Base-by-base conservation (phyloP, 2,888 invertebrate species). In the Baronia brevicornis region DNA sequence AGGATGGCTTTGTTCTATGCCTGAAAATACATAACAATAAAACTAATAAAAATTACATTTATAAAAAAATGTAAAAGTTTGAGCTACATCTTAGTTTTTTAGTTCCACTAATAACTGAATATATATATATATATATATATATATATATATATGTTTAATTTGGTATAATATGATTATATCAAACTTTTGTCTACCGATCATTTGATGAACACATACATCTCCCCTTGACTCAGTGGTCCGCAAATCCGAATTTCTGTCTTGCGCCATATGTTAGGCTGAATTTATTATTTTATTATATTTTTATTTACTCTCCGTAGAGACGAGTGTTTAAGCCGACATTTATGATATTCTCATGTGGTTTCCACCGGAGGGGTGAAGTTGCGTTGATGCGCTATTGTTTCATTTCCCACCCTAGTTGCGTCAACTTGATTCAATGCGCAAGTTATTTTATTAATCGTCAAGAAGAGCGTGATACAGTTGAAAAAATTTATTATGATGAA, bases 231-330 rank as follows among this genome's bases (percentile, higher is more conserved):
- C 34, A 41, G 46, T 36, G 44, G 34, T 45, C 34, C 42, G 37
- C 37, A 43, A 48, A 49, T 50, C 50, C 48, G 54, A 51, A 60
- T 57, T 48, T 46, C 48, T 46, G 59, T 60, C 56, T 52, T 51
- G 38, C 45, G 60, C 71, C 80, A 82, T 84, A 84, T 84, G 84
- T 77, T 78, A 66, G 70, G 42, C 48, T 45, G 72, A 72, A 80
- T 82, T 67, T 72, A 80, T 84, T 79, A 84, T 82, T 82, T 78
- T 72, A 80, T 82, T 78, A 74, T 69, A 72, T 77, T 80, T 80
- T 80, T 80, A 82, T 82, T 82, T 79, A 80, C 67, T 73, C 65
- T 78, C 79, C 70, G 55, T 47, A 38, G 75, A 71, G 80, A 77
- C 64, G 75, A 73, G 80, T 80, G 82, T 79, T 84, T 80, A 80